These are phyloP conservation scores for Zhengitettix transpicula DNA, from an alignment of 2,888 invertebrate species.

Conservation along the genomic window DNA sequence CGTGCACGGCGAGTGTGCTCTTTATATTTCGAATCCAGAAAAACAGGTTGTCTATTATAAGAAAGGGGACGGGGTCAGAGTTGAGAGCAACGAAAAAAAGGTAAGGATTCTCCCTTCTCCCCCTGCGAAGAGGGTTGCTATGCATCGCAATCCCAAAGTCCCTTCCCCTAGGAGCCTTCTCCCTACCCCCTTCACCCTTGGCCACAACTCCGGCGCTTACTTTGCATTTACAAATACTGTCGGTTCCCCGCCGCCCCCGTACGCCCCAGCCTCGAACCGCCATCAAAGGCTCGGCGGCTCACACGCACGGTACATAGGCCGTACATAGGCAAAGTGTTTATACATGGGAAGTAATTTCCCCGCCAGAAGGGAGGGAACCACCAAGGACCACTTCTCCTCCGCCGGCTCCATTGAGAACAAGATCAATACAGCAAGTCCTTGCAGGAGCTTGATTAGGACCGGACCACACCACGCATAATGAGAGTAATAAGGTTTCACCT, in stretches of 20 bases:
- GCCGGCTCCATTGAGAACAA: slow-evolving; percentile 11
- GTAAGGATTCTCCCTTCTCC: background rate
- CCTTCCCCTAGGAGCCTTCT: background rate
- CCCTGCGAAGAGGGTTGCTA: background rate
- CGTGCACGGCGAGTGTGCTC: too few relatives aligned
- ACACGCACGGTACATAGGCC: slow-evolving; percentile 2
- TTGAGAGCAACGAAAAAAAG: background rate
- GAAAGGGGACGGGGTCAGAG: background rate
- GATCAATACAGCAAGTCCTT: slow-evolving; percentile 12
- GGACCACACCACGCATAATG: background rate
- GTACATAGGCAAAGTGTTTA: slow-evolving; percentile 13
- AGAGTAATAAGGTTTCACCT: background rate
- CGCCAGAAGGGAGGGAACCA: slow-evolving; percentile 5
- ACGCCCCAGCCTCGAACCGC: slow-evolving; percentile 1
- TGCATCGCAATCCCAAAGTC: slow-evolving; percentile 5
- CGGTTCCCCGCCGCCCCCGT: slow-evolving; percentile 1
- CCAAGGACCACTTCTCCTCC: slow-evolving; percentile 11
- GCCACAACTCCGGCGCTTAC: slow-evolving; percentile 10
- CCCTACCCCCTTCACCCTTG: slow-evolving; percentile 1
- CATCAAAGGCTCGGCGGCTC: slow-evolving; percentile 9
- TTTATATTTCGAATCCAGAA: background rate
- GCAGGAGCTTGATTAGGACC: slow-evolving; percentile 2
- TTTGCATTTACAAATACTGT: slow-evolving; percentile 15
- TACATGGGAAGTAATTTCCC: slow-evolving; percentile 15
- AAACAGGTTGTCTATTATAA: slow-evolving; percentile 4